These are phyloP conservation scores for Ochropleura plecta DNA, from an alignment of 2,888 invertebrate species.

Conservation along the genomic window DNA sequence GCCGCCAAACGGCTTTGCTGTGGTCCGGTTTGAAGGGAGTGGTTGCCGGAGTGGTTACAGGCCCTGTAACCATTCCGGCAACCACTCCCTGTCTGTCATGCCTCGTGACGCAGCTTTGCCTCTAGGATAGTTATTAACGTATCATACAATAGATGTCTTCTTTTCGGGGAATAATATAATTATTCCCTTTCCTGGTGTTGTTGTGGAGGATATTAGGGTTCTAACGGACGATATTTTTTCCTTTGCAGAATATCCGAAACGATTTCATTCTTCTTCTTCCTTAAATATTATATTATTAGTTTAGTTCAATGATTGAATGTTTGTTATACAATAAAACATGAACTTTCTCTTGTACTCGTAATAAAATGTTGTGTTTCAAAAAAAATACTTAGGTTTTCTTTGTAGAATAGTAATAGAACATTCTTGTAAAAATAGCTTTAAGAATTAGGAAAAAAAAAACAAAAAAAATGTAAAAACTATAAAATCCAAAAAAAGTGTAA, in stretches of 20 bases:
- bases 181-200: conserved; percentile 1
- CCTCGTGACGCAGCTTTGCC: not conserved
- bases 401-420: not conserved
- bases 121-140: not conserved
- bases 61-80: too few species aligned
- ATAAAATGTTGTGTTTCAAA: too few species aligned
- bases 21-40: not conserved
- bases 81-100: too few species aligned
- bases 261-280: not conserved
- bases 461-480: not conserved
- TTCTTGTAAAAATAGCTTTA: not conserved
- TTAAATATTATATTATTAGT: not conserved
- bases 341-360: too few species aligned
- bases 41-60: conserved; percentile 1
- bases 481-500: conserved; percentile 2
- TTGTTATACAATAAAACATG: too few species aligned
- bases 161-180: not conserved
- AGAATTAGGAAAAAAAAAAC: not conserved
- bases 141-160: not conserved
- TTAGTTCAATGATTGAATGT: not conserved
- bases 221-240: not conserved
- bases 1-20: not conserved
- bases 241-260: conserved; percentile 9
- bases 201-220: conserved; percentile 1
- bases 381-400: not conserved